Conservation (phyloP, 2,797 vertebrate species). For the Trachurus trachurus region DNA sequence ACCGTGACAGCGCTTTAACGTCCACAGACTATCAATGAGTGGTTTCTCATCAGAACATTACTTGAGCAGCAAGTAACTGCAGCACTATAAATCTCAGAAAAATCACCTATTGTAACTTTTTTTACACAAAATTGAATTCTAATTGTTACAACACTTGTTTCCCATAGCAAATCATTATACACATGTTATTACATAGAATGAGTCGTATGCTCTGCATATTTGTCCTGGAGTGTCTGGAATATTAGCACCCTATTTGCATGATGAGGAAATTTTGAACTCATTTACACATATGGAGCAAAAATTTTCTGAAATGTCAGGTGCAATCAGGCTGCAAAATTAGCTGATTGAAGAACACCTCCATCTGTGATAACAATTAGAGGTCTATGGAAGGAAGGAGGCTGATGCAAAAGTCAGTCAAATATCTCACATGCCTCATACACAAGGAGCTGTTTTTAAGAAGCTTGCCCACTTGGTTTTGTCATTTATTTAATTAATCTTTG, state of each 20-base stretch:
- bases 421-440: conserved; percentile 56
- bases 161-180: background rate
- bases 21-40: background rate
- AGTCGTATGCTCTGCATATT: conserved; percentile 34
- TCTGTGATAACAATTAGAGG: conserved; percentile 77
- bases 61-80: background rate
- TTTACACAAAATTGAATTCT: background rate
- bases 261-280: conserved; percentile 60
- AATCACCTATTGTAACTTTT: background rate
- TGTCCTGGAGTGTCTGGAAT: conserved; percentile 42
- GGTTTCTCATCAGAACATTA: background rate
- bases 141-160: background rate
- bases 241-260: conserved; percentile 62
- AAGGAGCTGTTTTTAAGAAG: conserved; percentile 62
- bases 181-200: conserved; percentile 18
- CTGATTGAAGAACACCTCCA: conserved; percentile 77
- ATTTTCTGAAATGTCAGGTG: conserved; percentile 76
- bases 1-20: conserved; percentile 1
- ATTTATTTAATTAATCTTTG: conserved; percentile 68
- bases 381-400: conserved; percentile 50
- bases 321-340: conserved; percentile 73
- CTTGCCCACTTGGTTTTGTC: conserved; percentile 56
- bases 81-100: background rate
- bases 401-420: conserved; percentile 49
- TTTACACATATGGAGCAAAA: conserved; percentile 62